These are phyloP conservation scores for Apus apus DNA, from an alignment of 2,113 vertebrate genomes.

Conservation along the genomic window DNA sequence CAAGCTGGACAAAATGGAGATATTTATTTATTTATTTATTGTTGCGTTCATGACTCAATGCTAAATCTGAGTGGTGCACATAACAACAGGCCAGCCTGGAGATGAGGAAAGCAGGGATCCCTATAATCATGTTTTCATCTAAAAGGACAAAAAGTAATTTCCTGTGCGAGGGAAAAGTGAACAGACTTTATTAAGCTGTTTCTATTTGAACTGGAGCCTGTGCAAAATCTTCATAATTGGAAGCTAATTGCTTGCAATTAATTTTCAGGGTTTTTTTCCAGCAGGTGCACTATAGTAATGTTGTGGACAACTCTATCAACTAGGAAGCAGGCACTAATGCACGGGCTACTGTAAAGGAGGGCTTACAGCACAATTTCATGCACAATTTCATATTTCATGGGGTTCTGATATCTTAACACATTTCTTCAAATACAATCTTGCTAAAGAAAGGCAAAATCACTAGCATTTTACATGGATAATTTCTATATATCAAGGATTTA, in stretches of 20 bases:
- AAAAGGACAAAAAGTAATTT: constrained; percentile 3
- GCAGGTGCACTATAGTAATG: not conserved
- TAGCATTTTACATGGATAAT: not conserved
- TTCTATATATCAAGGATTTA: not conserved
- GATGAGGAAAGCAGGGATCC: not conserved
- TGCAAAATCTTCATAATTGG: not conserved
- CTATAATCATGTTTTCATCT: not conserved
- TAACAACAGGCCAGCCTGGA: not conserved
- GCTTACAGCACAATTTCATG: not conserved
- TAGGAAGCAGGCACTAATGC: not conserved
- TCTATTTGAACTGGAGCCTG: not conserved
- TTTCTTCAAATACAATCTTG: not conserved
- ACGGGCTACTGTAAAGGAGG: not conserved
- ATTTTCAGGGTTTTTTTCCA: not conserved
- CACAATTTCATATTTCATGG: not conserved
- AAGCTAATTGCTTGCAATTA: not conserved
- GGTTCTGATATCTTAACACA: not conserved
- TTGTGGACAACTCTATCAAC: not conserved
- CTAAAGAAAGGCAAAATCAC: not conserved
- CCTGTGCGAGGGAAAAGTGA: not conserved
- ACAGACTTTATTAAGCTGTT: not conserved
- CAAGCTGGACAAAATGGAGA: not conserved
- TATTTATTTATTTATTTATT: no score
- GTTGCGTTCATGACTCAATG: not conserved
- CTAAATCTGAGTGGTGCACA: not conserved